Evolutionary conservation across 1,140 invertebrate species (phyloP), one percentile per base, ranked within the genome.

Genomic region (Drosophila setifemur): DNA sequence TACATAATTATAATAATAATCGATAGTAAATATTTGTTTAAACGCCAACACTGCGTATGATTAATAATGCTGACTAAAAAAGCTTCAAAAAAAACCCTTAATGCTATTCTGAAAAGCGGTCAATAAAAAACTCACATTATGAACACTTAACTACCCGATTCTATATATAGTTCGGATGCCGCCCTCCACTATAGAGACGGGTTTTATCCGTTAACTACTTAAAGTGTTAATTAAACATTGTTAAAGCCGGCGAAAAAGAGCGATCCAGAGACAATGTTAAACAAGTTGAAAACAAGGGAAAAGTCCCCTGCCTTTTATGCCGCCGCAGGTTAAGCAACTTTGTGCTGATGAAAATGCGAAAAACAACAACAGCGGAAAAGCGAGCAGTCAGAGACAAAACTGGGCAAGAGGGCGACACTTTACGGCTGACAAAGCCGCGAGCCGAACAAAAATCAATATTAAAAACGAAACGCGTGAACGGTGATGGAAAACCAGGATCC

Each of bases 271-370:
- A 44, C 73, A 77, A 49, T 42, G 48, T 61, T 61, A 43, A 58
- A 61, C 53, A 61, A 58, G 57, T 57, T 61, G 53, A 61, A 58
- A 61, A 61, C 57, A 61, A 61, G 64, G 25, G 19, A 53, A 7
- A 39, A 53, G 14, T 9, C 33, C 9, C 19, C 6, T 18, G 50
- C 43, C 54, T 53, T 58, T 50, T 44, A 23, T 53, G 61, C 42
- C 9, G 61, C 42, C 9, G 31, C 35, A 47, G 57, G 54, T 61
- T 78, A 70, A 74, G 48, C 54, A 72, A 70, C 79, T 66, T 83
- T 83, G 73, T 85, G 54, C 60, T 58, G 79, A 71, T 74, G 73
- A 83, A 83, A 83, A 78, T 77, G 79, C 58, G 79, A 78, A 83
- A 78, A 83, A 70, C 69, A 63, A 70, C 69, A 63, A 40, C 45